A percentile compares a stretch with the other conserved stretches of the same genome.
Conservation (phyloP, 2,888 invertebrate species). For the Rhodophaea formosa region DNA sequence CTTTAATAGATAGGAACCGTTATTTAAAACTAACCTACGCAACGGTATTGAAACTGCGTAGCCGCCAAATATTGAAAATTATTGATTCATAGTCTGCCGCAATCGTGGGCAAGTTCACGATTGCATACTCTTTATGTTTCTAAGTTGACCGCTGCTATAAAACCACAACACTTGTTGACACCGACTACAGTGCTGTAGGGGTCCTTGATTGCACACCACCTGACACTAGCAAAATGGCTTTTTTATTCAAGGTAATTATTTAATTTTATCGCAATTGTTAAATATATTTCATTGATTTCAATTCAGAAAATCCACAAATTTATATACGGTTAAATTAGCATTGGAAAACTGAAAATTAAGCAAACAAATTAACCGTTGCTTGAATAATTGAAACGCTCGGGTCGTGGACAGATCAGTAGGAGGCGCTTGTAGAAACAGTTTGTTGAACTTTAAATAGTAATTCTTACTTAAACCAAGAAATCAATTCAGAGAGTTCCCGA, state of each 20-base stretch:
- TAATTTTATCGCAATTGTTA: neutral
- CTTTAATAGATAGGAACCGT: neutral
- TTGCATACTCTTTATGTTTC: slow-evolving; percentile 58
- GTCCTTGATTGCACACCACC: slow-evolving; percentile 46
- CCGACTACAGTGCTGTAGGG: slow-evolving; percentile 51
- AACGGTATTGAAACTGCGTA: slow-evolving; percentile 57
- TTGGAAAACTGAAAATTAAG: neutral
- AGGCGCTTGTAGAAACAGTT: neutral
- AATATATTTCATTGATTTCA: neutral
- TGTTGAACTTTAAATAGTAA: no score
- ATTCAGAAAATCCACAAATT: neutral
- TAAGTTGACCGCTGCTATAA: slow-evolving; percentile 64
- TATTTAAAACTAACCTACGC: slow-evolving; percentile 45
- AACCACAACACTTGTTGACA: slow-evolving; percentile 53
- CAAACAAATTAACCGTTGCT: neutral
- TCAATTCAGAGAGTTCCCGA: no score
- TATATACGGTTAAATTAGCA: no score
- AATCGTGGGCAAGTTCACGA: slow-evolving; percentile 64
- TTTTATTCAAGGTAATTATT: slow-evolving; percentile 60
- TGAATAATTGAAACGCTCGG: no score
- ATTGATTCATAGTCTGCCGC: slow-evolving; percentile 77
- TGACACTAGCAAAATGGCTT: slow-evolving; percentile 56
- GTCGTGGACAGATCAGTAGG: neutral
- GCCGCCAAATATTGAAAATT: slow-evolving; percentile 69
- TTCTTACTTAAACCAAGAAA: no score